Percentiles rank a stretch among this genome's conserved stretches.
These are phyloP conservation scores for Syngnathus acus DNA, from an alignment of 2,797 vertebrate species.

Conservation along the genomic window DNA sequence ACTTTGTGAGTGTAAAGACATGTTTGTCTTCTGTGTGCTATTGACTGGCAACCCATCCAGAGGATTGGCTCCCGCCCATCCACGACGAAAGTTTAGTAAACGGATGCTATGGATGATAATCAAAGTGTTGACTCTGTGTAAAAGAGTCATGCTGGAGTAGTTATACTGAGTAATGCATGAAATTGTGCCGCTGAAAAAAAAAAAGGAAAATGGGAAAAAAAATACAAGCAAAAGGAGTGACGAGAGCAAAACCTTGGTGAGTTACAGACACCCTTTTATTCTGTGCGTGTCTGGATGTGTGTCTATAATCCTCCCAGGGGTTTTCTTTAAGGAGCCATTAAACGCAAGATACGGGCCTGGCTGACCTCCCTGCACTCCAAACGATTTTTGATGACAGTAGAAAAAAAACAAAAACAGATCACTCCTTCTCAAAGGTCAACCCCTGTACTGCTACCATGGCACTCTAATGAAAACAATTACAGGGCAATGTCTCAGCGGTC, in stretches of 20 bases:
- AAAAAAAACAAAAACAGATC: conserved; percentile 60
- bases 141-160: background rate
- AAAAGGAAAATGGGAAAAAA: conserved; percentile 23
- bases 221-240: conserved; percentile 30
- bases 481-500: conserved; percentile 54
- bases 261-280: conserved; percentile 41
- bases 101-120: too few species aligned
- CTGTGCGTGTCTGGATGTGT: conserved; percentile 13
- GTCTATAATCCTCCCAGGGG: conserved; percentile 43
- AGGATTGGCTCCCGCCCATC: too few species aligned
- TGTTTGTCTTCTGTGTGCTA: too few species aligned
- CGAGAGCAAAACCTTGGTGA: conserved; percentile 47
- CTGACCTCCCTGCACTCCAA: conserved; percentile 62
- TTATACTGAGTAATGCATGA: conserved; percentile 39
- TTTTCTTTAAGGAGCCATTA: conserved; percentile 66
- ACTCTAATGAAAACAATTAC: conserved; percentile 69
- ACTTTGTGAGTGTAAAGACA: too few species aligned
- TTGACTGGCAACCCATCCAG: too few species aligned
- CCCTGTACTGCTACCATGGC: conserved; percentile 59
- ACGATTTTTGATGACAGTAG: conserved; percentile 64
- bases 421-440: conserved; percentile 41
- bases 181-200: conserved; percentile 25
- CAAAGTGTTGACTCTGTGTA: too few species aligned
- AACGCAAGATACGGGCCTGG: conserved; percentile 59
- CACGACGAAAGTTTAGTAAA: too few species aligned